Percentiles rank a stretch among this genome's conserved stretches.
Conservation (phyloP, 2,797 vertebrate genomes). For the Holocentrus rufus region DNA sequence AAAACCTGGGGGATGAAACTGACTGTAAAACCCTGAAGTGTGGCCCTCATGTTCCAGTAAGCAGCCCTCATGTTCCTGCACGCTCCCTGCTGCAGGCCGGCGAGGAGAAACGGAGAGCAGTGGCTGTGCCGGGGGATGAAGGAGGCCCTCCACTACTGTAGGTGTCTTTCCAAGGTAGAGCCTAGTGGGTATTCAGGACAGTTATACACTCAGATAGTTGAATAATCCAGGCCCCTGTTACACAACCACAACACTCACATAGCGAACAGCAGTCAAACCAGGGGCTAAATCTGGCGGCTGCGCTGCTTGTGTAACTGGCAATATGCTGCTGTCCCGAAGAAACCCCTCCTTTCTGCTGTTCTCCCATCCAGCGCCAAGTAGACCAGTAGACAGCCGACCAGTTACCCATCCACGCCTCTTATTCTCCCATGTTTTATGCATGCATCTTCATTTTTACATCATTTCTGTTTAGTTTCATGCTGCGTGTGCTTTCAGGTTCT, state of each 20-base stretch:
- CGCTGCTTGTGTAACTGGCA: conserved; percentile 52
- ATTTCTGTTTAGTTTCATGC: too few species aligned
- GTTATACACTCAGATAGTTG: not conserved
- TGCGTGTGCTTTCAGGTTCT: too few species aligned
- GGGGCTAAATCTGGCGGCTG: conserved; percentile 43
- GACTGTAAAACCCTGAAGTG: not conserved
- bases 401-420: too few species aligned
- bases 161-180: conserved; percentile 26
- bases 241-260: conserved; percentile 51
- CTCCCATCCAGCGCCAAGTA: not conserved
- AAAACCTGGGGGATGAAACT: not conserved
- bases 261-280: conserved; percentile 50
- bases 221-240: conserved; percentile 47
- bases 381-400: too few species aligned
- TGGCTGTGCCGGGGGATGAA: conserved; percentile 8
- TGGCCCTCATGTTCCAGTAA: conserved; percentile 16
- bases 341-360: conserved; percentile 29
- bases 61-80: conserved; percentile 12
- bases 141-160: conserved; percentile 34
- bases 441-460: too few species aligned
- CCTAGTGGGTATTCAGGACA: conserved; percentile 24
- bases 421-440: too few species aligned
- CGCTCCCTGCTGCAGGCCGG: conserved; percentile 13
- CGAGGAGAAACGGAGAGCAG: conserved; percentile 23
- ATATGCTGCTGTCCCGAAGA: conserved; percentile 36